Percentiles rank a stretch among this genome's conserved stretches.
Evolutionary conservation across 92 coral and sea anemone species (phyloP).

Genomic region (Paramuricea clavata): DNA sequence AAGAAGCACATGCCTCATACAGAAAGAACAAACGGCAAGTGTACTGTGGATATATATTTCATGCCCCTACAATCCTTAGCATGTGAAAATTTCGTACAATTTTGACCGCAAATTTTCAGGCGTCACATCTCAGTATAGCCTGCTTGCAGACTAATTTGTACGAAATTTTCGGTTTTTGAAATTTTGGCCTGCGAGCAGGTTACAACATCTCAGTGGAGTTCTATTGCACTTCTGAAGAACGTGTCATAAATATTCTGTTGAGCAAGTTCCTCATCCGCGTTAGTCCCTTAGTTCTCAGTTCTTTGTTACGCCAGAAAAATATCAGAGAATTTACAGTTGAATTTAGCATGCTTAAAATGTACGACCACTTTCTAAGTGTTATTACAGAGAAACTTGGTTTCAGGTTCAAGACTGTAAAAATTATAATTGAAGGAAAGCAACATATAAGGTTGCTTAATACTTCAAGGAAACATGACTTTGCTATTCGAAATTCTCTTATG

Average conservation of each 20-base stretch:
- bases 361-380: neutral
- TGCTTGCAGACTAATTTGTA: too few relatives aligned
- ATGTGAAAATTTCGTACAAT: too few relatives aligned
- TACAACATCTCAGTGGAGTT: too few relatives aligned
- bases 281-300: constrained; percentile 7
- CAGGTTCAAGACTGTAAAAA: neutral
- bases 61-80: too few relatives aligned
- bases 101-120: too few relatives aligned
- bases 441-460: neutral
- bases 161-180: too few relatives aligned
- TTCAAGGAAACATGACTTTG: constrained; percentile 9
- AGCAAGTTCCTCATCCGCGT: neutral
- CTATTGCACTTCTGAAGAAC: too few relatives aligned
- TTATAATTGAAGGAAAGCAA: neutral
- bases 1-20: too few relatives aligned
- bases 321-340: neutral
- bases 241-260: neutral
- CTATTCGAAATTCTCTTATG: neutral
- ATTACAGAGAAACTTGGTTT: neutral
- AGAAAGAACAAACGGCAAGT: too few relatives aligned
- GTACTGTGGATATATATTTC: too few relatives aligned
- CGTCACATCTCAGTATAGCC: too few relatives aligned
- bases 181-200: too few relatives aligned
- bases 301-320: constrained; percentile 6
- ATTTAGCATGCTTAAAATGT: neutral